phyloP scores from a whole-genome alignment of 2,113 vertebrate genomes.

The Abramis brama region DNA sequence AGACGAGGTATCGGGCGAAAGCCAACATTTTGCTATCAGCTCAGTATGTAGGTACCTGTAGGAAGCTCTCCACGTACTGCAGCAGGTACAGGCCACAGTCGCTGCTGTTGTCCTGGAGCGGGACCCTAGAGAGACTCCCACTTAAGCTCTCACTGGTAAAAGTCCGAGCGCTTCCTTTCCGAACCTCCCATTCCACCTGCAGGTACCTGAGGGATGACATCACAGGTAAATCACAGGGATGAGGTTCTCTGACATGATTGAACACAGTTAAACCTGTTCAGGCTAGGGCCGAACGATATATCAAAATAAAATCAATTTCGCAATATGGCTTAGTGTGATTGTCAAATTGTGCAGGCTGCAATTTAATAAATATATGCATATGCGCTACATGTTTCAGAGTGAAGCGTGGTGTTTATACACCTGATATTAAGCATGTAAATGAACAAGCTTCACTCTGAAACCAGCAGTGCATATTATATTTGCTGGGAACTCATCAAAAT shows the following conservation, averaged over 20 bases:
- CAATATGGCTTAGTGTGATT: too few species aligned
- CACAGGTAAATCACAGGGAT: neutral
- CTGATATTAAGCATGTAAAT: too few species aligned
- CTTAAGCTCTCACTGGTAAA: conserved; percentile 80
- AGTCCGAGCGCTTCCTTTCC: conserved; percentile 73
- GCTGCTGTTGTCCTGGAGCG: conserved; percentile 94
- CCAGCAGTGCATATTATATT: too few species aligned
- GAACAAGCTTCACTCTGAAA: too few species aligned
- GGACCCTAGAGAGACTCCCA: conserved; percentile 84
- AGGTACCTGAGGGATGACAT: conserved; percentile 80
- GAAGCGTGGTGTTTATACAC: too few species aligned
- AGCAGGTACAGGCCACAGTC: conserved; percentile 95
- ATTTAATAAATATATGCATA: too few species aligned
- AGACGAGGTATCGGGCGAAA: neutral
- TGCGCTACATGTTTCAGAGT: too few species aligned
- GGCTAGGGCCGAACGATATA: too few species aligned
- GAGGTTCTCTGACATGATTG: neutral
- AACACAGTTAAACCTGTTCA: neutral
- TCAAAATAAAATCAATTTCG: too few species aligned
- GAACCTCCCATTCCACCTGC: conserved; percentile 91
- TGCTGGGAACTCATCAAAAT: too few species aligned
- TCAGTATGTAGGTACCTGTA: conserved; percentile 78
- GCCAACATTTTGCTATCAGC: neutral
- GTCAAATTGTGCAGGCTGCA: too few species aligned
- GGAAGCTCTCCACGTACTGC: conserved; percentile 94